Evolutionary conservation across 1,140 invertebrate genomes (phyloP).

Genomic region (Mercenaria mercenaria): DNA sequence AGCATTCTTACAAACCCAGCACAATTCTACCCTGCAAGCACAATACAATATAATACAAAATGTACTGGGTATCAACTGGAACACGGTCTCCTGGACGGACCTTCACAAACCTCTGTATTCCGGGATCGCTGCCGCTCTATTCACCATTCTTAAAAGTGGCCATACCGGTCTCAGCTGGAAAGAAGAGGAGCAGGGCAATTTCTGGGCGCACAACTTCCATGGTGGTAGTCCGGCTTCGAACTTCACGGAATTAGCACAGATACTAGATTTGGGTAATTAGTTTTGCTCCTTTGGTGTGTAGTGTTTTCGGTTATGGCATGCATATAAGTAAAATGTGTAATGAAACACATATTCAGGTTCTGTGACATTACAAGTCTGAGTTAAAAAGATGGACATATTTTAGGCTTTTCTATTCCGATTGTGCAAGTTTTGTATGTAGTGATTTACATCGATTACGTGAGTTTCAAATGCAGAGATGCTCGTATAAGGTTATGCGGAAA

Average conservation of each 20-base stretch:
- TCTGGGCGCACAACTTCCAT: constrained; percentile 65
- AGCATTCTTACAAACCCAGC: constrained; percentile 63
- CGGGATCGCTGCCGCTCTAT: constrained; percentile 79
- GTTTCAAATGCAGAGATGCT: too few species aligned
- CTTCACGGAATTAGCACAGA: constrained; percentile 70
- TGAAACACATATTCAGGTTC: too few species aligned
- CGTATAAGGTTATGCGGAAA: too few species aligned
- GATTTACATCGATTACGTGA: too few species aligned
- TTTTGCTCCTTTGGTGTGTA: too few species aligned
- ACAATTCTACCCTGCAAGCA: background rate
- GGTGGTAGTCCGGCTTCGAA: constrained; percentile 69
- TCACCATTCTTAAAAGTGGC: constrained; percentile 37
- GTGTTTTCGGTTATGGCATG: background rate
- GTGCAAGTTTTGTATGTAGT: too few species aligned
- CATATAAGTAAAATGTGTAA: too few species aligned
- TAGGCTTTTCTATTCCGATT: too few species aligned
- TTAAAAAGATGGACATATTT: too few species aligned
- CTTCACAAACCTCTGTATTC: constrained; percentile 80
- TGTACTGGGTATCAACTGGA: constrained; percentile 79
- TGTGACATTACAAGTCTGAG: too few species aligned
- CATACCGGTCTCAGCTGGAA: constrained; percentile 61
- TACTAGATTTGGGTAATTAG: constrained; percentile 70
- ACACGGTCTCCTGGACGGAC: constrained; percentile 74
- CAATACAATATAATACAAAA: constrained; percentile 71
- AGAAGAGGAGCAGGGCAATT: constrained; percentile 69